Conservation (phyloP, 1,140 invertebrate species). For the Hermatobates lingyangjiaoensis region DNA sequence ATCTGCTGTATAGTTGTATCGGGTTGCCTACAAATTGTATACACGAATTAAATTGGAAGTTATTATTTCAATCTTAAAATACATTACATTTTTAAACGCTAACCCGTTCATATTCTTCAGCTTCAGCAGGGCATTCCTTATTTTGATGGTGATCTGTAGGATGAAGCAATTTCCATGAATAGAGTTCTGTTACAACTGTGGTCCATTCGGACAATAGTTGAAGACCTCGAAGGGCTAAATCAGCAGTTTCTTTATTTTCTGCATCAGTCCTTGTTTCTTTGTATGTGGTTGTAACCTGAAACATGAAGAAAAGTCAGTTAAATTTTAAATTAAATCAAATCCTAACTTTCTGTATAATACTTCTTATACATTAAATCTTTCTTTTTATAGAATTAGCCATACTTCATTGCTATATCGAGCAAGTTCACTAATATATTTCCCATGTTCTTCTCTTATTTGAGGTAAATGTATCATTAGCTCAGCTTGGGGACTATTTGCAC, state of each 20-base stretch:
- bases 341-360: background rate
- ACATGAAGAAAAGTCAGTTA: background rate
- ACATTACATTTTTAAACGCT: background rate
- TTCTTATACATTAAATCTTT: background rate
- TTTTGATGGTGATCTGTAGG: slow-evolving; percentile 96
- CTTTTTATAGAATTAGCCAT: slow-evolving; percentile 12
- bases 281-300: slow-evolving; percentile 59
- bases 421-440: slow-evolving; percentile 92
- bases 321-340: background rate
- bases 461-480: slow-evolving; percentile 92
- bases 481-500: slow-evolving; percentile 71
- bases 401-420: slow-evolving; percentile 88
- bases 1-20: slow-evolving; percentile 93
- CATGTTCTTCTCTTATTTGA: slow-evolving; percentile 88
- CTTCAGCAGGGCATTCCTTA: slow-evolving; percentile 82
- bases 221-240: slow-evolving; percentile 77
- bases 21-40: slow-evolving; percentile 40
- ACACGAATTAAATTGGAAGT: background rate
- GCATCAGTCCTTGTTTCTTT: slow-evolving; percentile 79
- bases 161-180: slow-evolving; percentile 95
- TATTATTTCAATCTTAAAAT: background rate
- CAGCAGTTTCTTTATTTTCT: slow-evolving; percentile 84
- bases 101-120: slow-evolving; percentile 97
- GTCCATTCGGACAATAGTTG: slow-evolving; percentile 94
- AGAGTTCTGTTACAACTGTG: slow-evolving; percentile 89